Evolutionary conservation across 2,888 invertebrate species (phyloP), one percentile per base, ranked within the genome.

Genomic region (Liposcelis brunnea): DNA sequence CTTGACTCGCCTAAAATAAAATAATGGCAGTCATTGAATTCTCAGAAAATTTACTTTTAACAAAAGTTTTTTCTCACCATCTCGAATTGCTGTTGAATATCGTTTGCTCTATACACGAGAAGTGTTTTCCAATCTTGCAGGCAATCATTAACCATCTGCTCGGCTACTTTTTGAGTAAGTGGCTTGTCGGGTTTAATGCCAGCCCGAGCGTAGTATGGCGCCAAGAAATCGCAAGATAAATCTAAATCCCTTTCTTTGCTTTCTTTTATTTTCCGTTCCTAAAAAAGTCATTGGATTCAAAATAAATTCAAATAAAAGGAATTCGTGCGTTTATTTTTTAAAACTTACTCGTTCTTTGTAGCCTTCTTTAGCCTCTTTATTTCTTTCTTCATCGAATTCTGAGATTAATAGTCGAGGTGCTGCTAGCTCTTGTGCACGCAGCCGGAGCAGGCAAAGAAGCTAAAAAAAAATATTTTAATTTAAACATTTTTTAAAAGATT

Each of bases 21-120:
- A 40, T n/a, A n/a, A 2, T 34, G 12, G 11, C 15, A 31, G 11
- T 21, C 26, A 43, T 16, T 47, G 50, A 32, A 12, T 10, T n/a
- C n/a, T n/a, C n/a, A n/a, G n/a, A n/a, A n/a, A n/a, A n/a, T n/a
- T n/a, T n/a, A n/a, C n/a, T n/a, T n/a, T n/a, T n/a, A n/a, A n/a
- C n/a, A n/a, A n/a, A 12, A 43, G 4, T 15, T 15, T 34, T 31
- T 33, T 15, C 48, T 33, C 56, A 77, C 77, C 64, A 67, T 65
- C 52, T 82, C 77, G 56, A 77, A 80, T 51, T 74, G 67, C 18
- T 65, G 65, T 52, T 80, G 77, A 18, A 84, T 70, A 31, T 70
- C 60, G 49, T 72, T 74, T 12, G 80, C 76, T 34, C 80, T 63
- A 0, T 68, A 65, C 3, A 80, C 61, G 49, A 77, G 69, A 31